Evolutionary conservation across 1,140 invertebrate genomes (phyloP).

Genomic region (Onthophagus taurus): DNA sequence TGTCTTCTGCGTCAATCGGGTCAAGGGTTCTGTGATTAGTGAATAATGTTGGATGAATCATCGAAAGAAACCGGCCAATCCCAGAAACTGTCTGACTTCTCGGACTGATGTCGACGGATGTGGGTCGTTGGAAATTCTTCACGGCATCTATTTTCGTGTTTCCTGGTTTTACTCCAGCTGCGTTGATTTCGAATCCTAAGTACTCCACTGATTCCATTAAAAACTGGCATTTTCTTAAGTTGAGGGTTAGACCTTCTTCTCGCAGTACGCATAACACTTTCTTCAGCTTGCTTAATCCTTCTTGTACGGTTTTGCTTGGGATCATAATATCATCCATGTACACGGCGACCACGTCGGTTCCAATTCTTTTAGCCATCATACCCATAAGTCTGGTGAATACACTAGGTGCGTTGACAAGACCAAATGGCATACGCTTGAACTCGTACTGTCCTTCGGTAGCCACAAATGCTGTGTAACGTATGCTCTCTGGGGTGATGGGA

Average conservation of each 20-base stretch:
- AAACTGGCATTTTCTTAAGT: constrained; percentile 26
- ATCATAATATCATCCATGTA: constrained; percentile 32
- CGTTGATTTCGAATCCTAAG: constrained; percentile 23
- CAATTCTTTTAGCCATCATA: constrained; percentile 19
- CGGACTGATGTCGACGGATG: no score
- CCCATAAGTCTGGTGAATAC: constrained; percentile 28
- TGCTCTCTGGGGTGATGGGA: constrained; percentile 3
- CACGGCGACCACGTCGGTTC: constrained; percentile 18
- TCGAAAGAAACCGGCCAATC: no score
- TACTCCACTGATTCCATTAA: constrained; percentile 17
- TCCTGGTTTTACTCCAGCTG: constrained; percentile 26
- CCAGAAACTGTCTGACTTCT: no score
- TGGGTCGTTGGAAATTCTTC: constrained; percentile 20
- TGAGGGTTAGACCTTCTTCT: constrained; percentile 22
- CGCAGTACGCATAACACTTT: constrained; percentile 25
- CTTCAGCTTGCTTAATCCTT: constrained; percentile 29
- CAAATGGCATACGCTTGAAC: constrained; percentile 29
- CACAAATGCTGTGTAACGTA: constrained; percentile 14
- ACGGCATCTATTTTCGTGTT: constrained; percentile 28
- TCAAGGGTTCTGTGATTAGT: no score
- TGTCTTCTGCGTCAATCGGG: no score
- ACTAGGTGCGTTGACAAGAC: constrained; percentile 26
- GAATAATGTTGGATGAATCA: no score
- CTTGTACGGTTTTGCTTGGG: constrained; percentile 22
- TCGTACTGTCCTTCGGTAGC: constrained; percentile 30